Conservation (phyloP, 2,113 vertebrate genomes). For the Pionites leucogaster region DNA sequence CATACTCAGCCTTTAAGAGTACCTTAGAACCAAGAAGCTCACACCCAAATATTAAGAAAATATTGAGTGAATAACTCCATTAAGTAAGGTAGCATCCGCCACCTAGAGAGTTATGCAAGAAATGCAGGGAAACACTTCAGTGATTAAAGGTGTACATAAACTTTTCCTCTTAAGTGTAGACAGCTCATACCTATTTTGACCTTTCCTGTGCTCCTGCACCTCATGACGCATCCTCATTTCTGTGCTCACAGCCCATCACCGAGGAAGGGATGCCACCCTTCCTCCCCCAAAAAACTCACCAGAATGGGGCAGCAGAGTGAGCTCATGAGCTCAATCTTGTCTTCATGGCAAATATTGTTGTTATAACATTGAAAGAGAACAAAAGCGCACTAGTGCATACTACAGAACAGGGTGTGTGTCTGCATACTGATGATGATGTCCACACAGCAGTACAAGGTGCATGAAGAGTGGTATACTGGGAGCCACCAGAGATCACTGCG, state of each 20-base stretch:
- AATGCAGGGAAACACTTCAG: background rate
- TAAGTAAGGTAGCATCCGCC: background rate
- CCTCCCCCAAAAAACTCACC: background rate
- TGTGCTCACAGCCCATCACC: accelerated
- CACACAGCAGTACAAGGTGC: background rate
- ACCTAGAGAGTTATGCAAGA: background rate
- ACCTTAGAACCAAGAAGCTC: background rate
- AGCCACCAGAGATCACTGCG: background rate
- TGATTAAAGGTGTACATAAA: accelerated
- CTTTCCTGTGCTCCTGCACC: too few species aligned
- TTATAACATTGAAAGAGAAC: background rate
- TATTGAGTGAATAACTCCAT: accelerated
- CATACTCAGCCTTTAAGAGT: accelerated
- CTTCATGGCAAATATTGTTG: background rate
- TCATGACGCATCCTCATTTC: accelerated
- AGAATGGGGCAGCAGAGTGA: background rate
- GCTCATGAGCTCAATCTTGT: too few species aligned
- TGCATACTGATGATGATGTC: accelerated
- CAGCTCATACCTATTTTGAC: accelerated
- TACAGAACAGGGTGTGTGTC: accelerated
- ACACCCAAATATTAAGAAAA: too few species aligned
- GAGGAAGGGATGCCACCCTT: too few species aligned
- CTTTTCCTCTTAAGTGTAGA: background rate
- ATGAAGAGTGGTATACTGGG: accelerated
- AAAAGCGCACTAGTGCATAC: accelerated